phyloP scores from a whole-genome alignment of 2,113 vertebrate genomes.

The Buteo buteo region DNA sequence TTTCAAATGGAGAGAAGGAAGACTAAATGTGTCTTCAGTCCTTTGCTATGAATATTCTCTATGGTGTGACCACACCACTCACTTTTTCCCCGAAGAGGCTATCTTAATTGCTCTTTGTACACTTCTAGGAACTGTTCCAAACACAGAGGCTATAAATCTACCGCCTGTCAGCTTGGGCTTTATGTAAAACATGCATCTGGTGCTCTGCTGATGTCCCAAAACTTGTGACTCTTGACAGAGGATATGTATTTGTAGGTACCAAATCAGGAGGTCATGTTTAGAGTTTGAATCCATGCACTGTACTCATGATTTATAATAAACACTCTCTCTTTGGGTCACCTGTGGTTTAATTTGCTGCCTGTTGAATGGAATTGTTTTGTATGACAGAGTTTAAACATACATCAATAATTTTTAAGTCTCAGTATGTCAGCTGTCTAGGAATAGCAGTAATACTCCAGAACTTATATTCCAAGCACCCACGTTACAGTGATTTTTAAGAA shows the following conservation, averaged over 20 bases:
- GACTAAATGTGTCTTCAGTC: not conserved
- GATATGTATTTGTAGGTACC: not conserved
- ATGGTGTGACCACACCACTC: not conserved
- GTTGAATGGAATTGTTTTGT: not conserved
- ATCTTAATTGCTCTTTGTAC: not conserved
- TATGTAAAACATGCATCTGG: not conserved
- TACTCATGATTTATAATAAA: slow-evolving; percentile 33
- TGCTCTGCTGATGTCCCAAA: not conserved
- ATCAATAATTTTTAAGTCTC: not conserved
- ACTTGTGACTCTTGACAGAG: not conserved
- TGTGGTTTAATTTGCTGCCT: not conserved
- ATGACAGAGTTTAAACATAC: not conserved
- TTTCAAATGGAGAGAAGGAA: not conserved
- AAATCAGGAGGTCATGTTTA: not conserved
- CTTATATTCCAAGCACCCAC: not conserved
- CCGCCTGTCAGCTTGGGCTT: not conserved
- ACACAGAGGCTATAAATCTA: not conserved
- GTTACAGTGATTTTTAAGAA: not conserved
- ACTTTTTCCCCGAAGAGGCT: not conserved
- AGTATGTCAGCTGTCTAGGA: not conserved
- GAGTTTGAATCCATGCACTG: not conserved
- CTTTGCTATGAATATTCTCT: not conserved
- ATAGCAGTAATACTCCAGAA: not conserved
- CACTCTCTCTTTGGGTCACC: not conserved
- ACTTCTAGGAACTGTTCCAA: not conserved